phyloP scores from a whole-genome alignment of 1,140 invertebrate species.

The Drosophila kurseongensis region DNA sequence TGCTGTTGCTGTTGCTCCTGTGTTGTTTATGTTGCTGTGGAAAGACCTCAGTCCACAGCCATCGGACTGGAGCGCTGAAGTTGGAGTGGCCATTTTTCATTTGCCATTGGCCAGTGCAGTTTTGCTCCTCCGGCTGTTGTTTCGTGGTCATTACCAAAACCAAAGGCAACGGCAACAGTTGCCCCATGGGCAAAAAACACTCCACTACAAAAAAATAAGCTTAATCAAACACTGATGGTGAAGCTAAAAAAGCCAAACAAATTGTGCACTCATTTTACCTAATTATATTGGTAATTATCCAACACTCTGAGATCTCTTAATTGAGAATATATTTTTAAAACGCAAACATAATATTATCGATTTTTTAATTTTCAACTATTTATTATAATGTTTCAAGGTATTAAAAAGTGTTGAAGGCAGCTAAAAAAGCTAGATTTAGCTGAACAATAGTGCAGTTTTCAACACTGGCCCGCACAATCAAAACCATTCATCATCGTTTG shows the following conservation, averaged over 20 bases:
- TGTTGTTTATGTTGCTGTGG: conserved; percentile 23
- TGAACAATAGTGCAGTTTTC: background rate
- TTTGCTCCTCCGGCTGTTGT: conserved; percentile 22
- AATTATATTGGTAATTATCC: background rate
- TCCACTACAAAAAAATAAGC: too few relatives aligned
- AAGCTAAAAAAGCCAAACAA: background rate
- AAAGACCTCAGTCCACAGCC: conserved; percentile 20
- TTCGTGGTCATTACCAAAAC: conserved; percentile 32
- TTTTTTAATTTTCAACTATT: too few relatives aligned
- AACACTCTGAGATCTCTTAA: too few relatives aligned
- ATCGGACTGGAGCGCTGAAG: background rate
- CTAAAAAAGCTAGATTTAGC: background rate
- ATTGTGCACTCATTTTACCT: background rate
- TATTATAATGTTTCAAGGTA: too few relatives aligned
- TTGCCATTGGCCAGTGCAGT: conserved; percentile 30
- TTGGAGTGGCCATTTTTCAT: conserved; percentile 53
- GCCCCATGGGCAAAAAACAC: background rate
- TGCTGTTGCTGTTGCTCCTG: conserved; percentile 1
- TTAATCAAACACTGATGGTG: background rate
- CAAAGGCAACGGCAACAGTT: conserved; percentile 2
- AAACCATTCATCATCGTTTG: conserved; percentile 58
- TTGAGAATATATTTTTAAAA: too few relatives aligned
- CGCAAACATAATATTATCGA: too few relatives aligned
- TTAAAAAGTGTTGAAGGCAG: background rate
- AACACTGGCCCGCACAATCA: background rate